Base-by-base conservation (phyloP, 2,797 vertebrate species). In the Sebastes vulpes region DNA sequence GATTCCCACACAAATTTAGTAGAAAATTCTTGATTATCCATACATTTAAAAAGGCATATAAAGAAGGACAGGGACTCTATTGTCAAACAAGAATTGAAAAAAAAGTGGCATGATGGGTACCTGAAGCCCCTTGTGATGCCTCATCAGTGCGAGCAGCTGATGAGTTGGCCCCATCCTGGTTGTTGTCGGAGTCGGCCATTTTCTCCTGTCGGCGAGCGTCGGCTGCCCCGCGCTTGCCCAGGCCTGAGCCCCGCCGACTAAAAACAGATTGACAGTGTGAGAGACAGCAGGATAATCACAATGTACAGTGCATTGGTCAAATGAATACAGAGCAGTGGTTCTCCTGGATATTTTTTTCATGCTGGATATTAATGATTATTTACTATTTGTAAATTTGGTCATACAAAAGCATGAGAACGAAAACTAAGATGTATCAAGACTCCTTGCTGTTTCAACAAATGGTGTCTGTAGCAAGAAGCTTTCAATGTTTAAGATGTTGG, bases 181-280 rank as follows among this genome's bases (percentile, higher is more conserved):
- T 99, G 96, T 97, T 98, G 93, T 99, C 99, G 68, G 98, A 98
- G 96, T 99, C 99, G 72, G 99, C 98, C 99, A 99, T 99, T 95
- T 99, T 99, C 91, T 99, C 99, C 93, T 99, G 98, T 95, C 98
- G 97, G 96, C 98, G 98, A 97, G 98, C 97, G 97, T 99, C 98
- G 96, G 98, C 98, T 97, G 98, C 97, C 96, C 98, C 98, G 96
- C 98, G 97, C 97, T 99, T 99, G 96, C 98, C 97, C 97, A 99
- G 97, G 98, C 98, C 99, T 98, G 99, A 99, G 98, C 99, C 99
- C 97, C 98, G 98, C 97, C 99, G 98, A 98, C 99, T 99, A 38
- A 26, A 56, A 52, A 78, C 1, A 60, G 0, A 68, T 25, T 5
- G 7, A 42, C 10, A 67, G 56, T 20, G 46, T 88, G 50, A 87